Evolutionary conservation across 1,140 invertebrate genomes (phyloP).

Genomic region (Scylla paramamosain): DNA sequence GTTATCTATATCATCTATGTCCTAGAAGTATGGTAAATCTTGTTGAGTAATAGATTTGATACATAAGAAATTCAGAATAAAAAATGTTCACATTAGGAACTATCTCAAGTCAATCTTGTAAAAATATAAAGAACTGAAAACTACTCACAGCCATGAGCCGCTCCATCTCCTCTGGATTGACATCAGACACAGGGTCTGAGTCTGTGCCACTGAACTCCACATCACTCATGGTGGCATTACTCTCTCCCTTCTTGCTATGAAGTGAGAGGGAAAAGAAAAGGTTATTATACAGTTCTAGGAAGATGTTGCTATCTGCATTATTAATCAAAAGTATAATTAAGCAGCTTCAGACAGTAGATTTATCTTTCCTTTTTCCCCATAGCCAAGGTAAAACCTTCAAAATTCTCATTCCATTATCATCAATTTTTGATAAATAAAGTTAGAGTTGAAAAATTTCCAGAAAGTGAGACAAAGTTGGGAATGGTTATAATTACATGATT

Average conservation of each 20-base stretch:
- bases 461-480: too few species aligned
- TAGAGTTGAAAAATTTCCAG: too few species aligned
- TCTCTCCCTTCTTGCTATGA: neutral
- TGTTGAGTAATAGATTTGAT: neutral
- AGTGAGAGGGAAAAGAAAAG: neutral
- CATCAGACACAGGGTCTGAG: constrained; percentile 68
- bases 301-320: too few species aligned
- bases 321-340: too few species aligned
- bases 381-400: too few species aligned
- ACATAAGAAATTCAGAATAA: too few species aligned
- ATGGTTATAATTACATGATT: too few species aligned
- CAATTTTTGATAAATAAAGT: too few species aligned
- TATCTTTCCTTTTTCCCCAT: too few species aligned
- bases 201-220: constrained; percentile 62
- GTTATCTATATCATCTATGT: constrained; percentile 57
- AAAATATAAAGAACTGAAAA: neutral
- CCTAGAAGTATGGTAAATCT: constrained; percentile 14
- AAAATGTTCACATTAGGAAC: too few species aligned
- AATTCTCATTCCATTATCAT: too few species aligned
- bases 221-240: constrained; percentile 58
- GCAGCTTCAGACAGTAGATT: too few species aligned
- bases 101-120: neutral
- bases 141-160: constrained; percentile 64
- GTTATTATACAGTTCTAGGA: neutral
- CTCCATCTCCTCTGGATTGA: constrained; percentile 71